A percentile compares a stretch with the other conserved stretches of the same genome.
These are phyloP conservation scores for Poecile montanus DNA, from an alignment of 2,797 vertebrate genomes.

Conservation along the genomic window DNA sequence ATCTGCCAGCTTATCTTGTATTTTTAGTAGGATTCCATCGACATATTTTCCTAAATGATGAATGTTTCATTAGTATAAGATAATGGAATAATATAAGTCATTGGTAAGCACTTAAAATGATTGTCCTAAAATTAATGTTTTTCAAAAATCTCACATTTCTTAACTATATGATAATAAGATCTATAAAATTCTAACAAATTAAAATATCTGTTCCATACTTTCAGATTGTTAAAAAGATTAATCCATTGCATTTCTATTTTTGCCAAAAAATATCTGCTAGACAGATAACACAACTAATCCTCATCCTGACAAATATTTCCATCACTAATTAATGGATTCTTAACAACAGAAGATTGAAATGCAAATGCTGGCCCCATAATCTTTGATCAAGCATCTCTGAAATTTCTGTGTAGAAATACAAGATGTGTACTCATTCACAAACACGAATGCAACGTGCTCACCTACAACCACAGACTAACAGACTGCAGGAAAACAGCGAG, in stretches of 20 bases:
- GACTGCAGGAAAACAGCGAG: not conserved
- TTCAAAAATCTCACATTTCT: not conserved
- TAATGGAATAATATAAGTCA: not conserved
- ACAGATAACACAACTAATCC: not conserved
- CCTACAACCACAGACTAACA: not conserved
- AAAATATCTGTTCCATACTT: not conserved
- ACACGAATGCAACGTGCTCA: accelerated
- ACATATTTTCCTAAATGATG: not conserved
- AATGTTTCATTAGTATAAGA: not conserved
- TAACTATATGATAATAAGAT: not conserved
- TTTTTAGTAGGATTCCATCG: not conserved
- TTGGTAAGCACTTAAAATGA: not conserved
- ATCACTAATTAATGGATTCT: not conserved
- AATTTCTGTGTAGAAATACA: not conserved
- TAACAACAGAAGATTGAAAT: constrained; percentile 21
- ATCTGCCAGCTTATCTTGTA: not conserved
- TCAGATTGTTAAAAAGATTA: not conserved
- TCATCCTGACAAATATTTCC: not conserved
- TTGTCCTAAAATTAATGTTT: not conserved
- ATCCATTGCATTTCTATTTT: not conserved
- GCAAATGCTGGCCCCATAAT: not conserved
- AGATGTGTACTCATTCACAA: not conserved
- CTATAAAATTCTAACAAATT: not conserved
- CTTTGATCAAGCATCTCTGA: not conserved
- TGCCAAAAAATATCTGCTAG: not conserved